Base-by-base conservation (phyloP, 2,113 vertebrate genomes). In the Erpornis zantholeuca region DNA sequence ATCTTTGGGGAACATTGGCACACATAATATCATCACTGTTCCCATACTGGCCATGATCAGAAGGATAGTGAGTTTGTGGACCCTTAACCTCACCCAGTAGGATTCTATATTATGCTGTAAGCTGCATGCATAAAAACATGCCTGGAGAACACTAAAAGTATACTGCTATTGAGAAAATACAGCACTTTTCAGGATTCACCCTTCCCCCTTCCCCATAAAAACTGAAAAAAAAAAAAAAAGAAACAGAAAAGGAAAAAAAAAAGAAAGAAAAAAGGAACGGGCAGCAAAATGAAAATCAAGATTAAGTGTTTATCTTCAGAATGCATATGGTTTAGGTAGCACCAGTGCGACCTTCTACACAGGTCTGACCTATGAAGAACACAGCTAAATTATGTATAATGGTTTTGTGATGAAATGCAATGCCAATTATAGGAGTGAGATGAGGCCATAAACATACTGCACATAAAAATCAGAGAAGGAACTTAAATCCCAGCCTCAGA, bases 361-460 rank as follows among this genome's bases (percentile, higher is more conserved):
- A 90, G 95, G 83, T 94, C 91, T 94, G 96, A 96, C 94, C 94
- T 96, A 95, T 81, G 94, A 96, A 93, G 94, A 97, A 83, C 94
- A 81, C 21, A 92, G 76, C 71, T 96, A 90, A 95, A 95, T 97
- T 96, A 97, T 90, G 91, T 96, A 93, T 97, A 97, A 96, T 95
- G 91, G 95, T 86, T 96, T 94, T 96, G 91, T 95, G 95, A 97
- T 96, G 94, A 97, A 96, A 97, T 84, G 96, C 85, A 94, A 93
- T 84, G 94, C 82, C 95, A 96, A 95, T 97, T 96, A 94, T 77
- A 86, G 85, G 91, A 96, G 90, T 60, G 76, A 96, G 94, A 97
- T 95, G 96, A 95, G 92, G 84, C 97, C 87, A 96, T 97, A 96
- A 97, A 96, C 91, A 97, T 71, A 94, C 79, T 96, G 91, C 95